Percentiles rank a stretch among this genome's conserved stretches.
These are phyloP conservation scores for Cetoscarus ocellatus DNA, from an alignment of 2,797 vertebrate genomes.

Conservation along the genomic window DNA sequence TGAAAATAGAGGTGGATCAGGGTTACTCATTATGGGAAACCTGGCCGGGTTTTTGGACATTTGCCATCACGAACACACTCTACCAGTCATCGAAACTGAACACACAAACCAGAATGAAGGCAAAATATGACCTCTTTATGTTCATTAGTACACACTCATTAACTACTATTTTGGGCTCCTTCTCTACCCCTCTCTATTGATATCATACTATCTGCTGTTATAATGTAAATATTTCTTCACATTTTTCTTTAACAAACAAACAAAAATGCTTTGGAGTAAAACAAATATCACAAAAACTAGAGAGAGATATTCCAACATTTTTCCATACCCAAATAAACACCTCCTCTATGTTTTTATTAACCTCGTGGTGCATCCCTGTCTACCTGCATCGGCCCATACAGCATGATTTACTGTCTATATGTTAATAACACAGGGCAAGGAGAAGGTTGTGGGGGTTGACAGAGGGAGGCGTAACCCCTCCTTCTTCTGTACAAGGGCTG, in stretches of 20 bases:
- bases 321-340: background rate
- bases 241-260: conserved; percentile 27
- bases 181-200: no score
- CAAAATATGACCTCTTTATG: no score
- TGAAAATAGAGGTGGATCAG: no score
- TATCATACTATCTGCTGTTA: conserved; percentile 8
- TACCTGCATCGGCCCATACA: conserved; percentile 5
- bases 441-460: conserved; percentile 25
- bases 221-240: conserved; percentile 37
- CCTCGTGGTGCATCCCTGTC: background rate
- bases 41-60: no score
- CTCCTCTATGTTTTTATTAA: background rate
- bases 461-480: conserved; percentile 60
- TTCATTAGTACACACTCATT: no score
- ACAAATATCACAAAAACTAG: background rate
- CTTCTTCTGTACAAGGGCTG: conserved; percentile 72
- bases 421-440: conserved; percentile 47
- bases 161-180: no score
- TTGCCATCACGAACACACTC: no score
- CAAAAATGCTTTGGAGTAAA: conserved; percentile 10
- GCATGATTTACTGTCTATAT: conserved; percentile 35
- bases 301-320: background rate
- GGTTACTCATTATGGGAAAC: no score
- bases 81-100: no score
- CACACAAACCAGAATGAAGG: no score